Conservation (phyloP, 2,113 vertebrate genomes). For the Coracopsis vasa region DNA sequence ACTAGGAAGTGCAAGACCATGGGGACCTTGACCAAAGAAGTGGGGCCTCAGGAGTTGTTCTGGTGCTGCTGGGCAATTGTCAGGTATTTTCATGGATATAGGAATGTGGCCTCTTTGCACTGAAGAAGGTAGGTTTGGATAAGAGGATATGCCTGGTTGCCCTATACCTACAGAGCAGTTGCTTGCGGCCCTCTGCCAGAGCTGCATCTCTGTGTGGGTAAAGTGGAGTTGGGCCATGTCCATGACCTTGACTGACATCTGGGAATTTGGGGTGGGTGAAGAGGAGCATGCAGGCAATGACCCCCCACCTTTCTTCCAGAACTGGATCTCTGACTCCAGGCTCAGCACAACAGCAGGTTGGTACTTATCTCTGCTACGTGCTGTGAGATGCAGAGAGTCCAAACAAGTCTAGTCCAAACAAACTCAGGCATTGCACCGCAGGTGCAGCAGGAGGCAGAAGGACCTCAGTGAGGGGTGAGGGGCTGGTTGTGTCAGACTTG, state of each 20-base stretch:
- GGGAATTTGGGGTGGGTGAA: not conserved
- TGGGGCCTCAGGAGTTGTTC: not conserved
- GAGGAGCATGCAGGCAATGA: not conserved
- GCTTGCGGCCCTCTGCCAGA: not conserved
- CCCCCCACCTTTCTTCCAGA: not conserved
- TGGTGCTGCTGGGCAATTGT: not conserved
- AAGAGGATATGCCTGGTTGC: not conserved
- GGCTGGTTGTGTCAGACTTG: fast-evolving
- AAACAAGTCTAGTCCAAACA: not conserved
- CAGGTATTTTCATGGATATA: not conserved
- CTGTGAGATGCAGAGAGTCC: not conserved
- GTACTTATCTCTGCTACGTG: not conserved
- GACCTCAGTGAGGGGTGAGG: not conserved
- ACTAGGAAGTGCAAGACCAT: not conserved
- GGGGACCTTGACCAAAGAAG: not conserved
- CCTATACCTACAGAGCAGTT: not conserved
- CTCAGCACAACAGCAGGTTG: not conserved
- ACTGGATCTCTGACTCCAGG: not conserved
- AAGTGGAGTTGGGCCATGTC: not conserved
- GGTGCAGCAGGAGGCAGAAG: not conserved
- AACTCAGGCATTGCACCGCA: not conserved
- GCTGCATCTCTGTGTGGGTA: not conserved
- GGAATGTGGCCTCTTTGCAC: not conserved
- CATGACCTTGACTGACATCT: not conserved
- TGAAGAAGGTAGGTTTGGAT: not conserved